Percentiles rank a stretch among this genome's conserved stretches.
phyloP scores from a whole-genome alignment of 2,113 vertebrate species.

The Amia ocellicauda region DNA sequence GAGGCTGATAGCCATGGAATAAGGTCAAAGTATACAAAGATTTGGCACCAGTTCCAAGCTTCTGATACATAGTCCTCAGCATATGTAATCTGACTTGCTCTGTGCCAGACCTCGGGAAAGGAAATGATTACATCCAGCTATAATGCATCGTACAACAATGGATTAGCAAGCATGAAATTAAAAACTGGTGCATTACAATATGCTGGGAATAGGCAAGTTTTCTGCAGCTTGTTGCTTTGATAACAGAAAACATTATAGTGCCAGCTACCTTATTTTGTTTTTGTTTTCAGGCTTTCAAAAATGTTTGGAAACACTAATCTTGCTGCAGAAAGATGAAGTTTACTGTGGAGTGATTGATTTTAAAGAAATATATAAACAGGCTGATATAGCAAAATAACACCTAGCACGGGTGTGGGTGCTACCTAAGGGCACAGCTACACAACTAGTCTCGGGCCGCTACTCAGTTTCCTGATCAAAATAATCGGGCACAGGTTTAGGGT shows the following conservation, averaged over 20 bases:
- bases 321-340: too few relatives aligned
- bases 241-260: conserved; percentile 20
- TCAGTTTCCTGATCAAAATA: too few relatives aligned
- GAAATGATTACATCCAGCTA: conserved; percentile 80
- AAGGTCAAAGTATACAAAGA: conserved; percentile 52
- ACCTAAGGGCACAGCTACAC: too few relatives aligned
- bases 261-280: conserved; percentile 6
- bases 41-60: conserved; percentile 60
- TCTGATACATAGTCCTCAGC: conserved; percentile 57
- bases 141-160: conserved; percentile 72
- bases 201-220: conserved; percentile 41
- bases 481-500: too few relatives aligned
- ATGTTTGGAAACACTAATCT: too few relatives aligned
- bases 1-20: conserved; percentile 49
- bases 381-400: too few relatives aligned
- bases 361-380: too few relatives aligned
- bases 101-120: conserved; percentile 64
- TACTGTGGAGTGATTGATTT: too few relatives aligned
- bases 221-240: conserved; percentile 9
- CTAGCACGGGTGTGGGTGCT: too few relatives aligned
- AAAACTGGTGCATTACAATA: conserved; percentile 61
- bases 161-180: conserved; percentile 72
- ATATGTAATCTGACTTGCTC: conserved; percentile 65
- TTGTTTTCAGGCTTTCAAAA: conserved; percentile 5
- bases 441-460: too few relatives aligned